Evolutionary conservation across 2,888 invertebrate species (phyloP).

Genomic region (Pseudococcus viburni): DNA sequence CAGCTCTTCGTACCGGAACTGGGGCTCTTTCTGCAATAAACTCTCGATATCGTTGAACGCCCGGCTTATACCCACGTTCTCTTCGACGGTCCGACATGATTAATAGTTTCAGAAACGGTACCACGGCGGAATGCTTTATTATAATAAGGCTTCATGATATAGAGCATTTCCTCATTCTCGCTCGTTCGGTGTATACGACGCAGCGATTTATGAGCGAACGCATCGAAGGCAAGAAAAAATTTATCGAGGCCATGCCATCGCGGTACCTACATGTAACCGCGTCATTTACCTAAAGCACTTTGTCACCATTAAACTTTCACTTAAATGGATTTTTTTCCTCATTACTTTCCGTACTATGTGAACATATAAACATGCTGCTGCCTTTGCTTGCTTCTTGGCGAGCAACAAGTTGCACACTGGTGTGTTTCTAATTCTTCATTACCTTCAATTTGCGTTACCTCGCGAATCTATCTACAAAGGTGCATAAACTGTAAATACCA

Average conservation of each 20-base stretch:
- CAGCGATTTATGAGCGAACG: conserved; percentile 31
- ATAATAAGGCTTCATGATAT: conserved; percentile 42
- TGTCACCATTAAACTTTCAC: conserved; percentile 31
- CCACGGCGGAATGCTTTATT: conserved; percentile 20
- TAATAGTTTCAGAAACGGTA: conserved; percentile 23
- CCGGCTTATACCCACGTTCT: neutral
- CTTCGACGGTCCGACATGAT: conserved; percentile 8
- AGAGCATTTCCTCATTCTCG: conserved; percentile 1
- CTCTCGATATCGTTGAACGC: conserved; percentile 35
- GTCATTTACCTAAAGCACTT: conserved; percentile 23
- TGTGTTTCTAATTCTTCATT: conserved; percentile 11
- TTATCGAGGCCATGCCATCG: conserved; percentile 16
- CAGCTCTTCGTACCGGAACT: neutral
- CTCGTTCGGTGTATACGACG: neutral
- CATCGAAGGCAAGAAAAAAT: conserved; percentile 14
- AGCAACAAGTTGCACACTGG: conserved; percentile 27
- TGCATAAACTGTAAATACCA: neutral
- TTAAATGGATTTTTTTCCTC: conserved; percentile 29
- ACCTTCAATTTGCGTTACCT: neutral
- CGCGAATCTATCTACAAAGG: neutral
- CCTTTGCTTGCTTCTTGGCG: neutral
- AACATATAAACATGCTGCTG: neutral
- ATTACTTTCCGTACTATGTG: conserved; percentile 9
- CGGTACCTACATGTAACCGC: neutral
- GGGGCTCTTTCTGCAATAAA: neutral